These are phyloP conservation scores for Belonocnema kinseyi DNA, from an alignment of 1,140 invertebrate genomes.

Conservation along the genomic window DNA sequence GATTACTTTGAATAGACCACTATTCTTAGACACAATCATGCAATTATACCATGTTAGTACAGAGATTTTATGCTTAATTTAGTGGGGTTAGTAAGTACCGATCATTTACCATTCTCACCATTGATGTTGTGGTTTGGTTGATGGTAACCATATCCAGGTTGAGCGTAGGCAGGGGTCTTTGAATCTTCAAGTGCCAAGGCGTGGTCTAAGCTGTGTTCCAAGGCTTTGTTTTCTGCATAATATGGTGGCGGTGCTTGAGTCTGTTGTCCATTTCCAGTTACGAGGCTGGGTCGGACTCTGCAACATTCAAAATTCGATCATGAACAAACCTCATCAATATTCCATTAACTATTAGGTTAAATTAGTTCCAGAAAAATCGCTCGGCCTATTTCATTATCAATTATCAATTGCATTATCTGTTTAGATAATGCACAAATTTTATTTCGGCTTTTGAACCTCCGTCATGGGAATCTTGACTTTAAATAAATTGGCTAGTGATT, in stretches of 20 bases:
- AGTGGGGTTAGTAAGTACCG: conserved; percentile 27
- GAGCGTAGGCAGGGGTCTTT: conserved; percentile 87
- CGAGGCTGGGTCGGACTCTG: conserved; percentile 84
- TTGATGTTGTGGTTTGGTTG: conserved; percentile 81
- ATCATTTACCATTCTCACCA: conserved; percentile 74
- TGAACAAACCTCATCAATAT: neutral
- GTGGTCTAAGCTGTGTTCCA: conserved; percentile 90
- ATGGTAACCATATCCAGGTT: conserved; percentile 90
- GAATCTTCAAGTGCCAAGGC: conserved; percentile 88
- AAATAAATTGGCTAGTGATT: conserved; percentile 3
- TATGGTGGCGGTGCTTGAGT: conserved; percentile 88
- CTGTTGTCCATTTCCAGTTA: conserved; percentile 81
- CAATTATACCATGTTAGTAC: conserved; percentile 34
- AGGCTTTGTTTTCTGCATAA: conserved; percentile 93
- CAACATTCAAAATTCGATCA: conserved; percentile 41
- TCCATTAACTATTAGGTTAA: neutral
- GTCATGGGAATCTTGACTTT: too few relatives aligned
- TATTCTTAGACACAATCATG: conserved; percentile 32
- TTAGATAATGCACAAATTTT: too few relatives aligned
- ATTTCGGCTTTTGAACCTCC: too few relatives aligned
- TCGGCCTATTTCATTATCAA: too few relatives aligned
- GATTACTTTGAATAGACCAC: conserved; percentile 5
- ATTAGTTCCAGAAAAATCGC: neutral
- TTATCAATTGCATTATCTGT: too few relatives aligned
- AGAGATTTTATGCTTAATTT: neutral